Percentiles rank a stretch among this genome's conserved stretches.
Evolutionary conservation across 2,888 invertebrate species (phyloP).

Genomic region (Campoplex nolae): DNA sequence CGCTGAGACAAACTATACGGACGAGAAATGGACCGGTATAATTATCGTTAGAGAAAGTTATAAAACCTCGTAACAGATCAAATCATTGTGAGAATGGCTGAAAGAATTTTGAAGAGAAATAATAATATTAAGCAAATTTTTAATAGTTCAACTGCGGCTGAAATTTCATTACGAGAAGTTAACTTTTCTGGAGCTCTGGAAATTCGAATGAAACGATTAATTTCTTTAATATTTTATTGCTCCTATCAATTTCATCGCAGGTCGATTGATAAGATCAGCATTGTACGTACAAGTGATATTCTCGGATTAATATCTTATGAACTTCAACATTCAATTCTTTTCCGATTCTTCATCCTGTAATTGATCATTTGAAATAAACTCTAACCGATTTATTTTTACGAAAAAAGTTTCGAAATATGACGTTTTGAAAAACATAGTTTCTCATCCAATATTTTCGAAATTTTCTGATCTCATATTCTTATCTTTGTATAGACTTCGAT

Average conservation of each 20-base stretch:
- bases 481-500: not conserved
- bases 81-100: not conserved
- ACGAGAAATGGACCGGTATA: not conserved
- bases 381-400: not conserved
- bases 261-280: not conserved
- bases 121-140: not conserved
- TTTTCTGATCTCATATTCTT: not conserved
- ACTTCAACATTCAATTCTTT: not conserved
- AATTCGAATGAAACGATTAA: not conserved
- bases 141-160: not conserved
- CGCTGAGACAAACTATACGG: not conserved
- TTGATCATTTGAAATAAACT: not conserved
- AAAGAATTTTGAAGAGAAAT: not conserved
- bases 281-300: not conserved
- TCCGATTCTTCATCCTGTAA: not conserved
- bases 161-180: not conserved
- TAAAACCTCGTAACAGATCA: not conserved
- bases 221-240: not conserved
- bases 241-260: not conserved
- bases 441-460: not conserved
- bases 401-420: not conserved
- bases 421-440: not conserved
- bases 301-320: not conserved
- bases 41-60: slow-evolving; percentile 11
- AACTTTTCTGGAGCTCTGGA: not conserved